Percentiles rank a stretch among this genome's conserved stretches.
These are phyloP conservation scores for Tethea ocularis DNA, from an alignment of 2,888 invertebrate species.

Conservation along the genomic window DNA sequence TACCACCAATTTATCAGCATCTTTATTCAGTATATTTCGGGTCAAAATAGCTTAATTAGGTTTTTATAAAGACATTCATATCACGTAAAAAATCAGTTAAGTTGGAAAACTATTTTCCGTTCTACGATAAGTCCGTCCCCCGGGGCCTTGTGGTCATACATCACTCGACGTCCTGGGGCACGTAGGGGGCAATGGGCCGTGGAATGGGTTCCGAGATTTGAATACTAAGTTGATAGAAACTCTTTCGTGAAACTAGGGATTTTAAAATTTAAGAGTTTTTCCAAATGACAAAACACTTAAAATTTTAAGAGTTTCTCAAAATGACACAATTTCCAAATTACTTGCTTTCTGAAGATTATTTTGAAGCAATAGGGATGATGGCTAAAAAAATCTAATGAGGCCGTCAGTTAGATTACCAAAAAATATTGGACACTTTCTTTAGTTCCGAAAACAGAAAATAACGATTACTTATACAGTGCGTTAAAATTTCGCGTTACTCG, in stretches of 20 bases:
- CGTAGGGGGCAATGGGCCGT: slow-evolving; percentile 50
- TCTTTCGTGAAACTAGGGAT: neutral
- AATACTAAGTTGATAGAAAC: slow-evolving; percentile 31
- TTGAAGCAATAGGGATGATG: no score
- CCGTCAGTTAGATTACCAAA: no score
- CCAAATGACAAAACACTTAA: no score
- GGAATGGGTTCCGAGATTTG: slow-evolving; percentile 53
- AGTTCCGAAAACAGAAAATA: no score
- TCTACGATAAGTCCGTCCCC: neutral
- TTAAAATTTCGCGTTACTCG: no score
- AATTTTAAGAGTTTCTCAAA: no score
- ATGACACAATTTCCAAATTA: no score
- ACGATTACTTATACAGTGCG: no score
- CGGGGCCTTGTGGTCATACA: slow-evolving; percentile 22
- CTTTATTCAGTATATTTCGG: no score
- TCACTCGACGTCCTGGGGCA: slow-evolving; percentile 23
- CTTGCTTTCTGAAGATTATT: neutral
- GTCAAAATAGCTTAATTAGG: neutral
- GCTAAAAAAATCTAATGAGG: no score
- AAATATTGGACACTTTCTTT: no score
- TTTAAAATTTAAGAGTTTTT: neutral
- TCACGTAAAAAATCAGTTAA: neutral
- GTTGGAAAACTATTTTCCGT: slow-evolving; percentile 13
- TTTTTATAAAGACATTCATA: neutral
- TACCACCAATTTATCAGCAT: no score